phyloP scores from a whole-genome alignment of 2,888 invertebrate genomes.

The Epiblema foenella region DNA sequence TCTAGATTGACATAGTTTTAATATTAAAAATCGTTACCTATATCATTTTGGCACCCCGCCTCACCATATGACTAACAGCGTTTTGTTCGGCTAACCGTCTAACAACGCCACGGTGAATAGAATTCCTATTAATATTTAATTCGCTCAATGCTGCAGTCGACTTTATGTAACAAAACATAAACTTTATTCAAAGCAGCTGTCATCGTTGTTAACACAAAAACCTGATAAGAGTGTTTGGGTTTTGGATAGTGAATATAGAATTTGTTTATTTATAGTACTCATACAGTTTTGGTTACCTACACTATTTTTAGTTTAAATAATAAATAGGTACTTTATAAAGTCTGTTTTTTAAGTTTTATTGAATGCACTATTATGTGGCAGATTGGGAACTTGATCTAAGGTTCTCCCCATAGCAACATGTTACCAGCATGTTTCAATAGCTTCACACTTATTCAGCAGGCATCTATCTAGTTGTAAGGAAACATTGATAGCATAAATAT shows the following conservation, averaged over 20 bases:
- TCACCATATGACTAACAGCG: slow-evolving; percentile 74
- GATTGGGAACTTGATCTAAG: too few relatives aligned
- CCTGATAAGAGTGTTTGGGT: slow-evolving; percentile 9
- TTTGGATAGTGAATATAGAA: not conserved
- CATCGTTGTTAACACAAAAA: slow-evolving; percentile 28
- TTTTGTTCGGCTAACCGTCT: slow-evolving; percentile 79
- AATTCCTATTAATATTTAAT: slow-evolving; percentile 63
- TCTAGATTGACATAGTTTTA: not conserved
- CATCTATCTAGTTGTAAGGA: too few relatives aligned
- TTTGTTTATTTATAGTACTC: not conserved
- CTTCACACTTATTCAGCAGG: too few relatives aligned
- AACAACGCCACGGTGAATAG: slow-evolving; percentile 69
- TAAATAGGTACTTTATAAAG: too few relatives aligned
- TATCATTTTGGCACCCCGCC: slow-evolving; percentile 14
- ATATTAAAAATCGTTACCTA: slow-evolving; percentile 6
- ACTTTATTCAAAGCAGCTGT: slow-evolving; percentile 39
- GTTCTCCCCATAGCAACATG: too few relatives aligned
- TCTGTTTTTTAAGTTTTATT: too few relatives aligned
- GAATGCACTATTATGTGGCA: too few relatives aligned
- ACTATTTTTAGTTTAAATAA: too few relatives aligned
- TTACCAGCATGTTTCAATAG: too few relatives aligned
- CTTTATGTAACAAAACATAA: slow-evolving; percentile 35
- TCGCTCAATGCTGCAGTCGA: slow-evolving; percentile 47
- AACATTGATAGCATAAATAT: too few relatives aligned
- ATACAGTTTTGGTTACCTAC: not conserved